phyloP scores from a whole-genome alignment of 2,888 invertebrate species.

The Anodontia alba region DNA sequence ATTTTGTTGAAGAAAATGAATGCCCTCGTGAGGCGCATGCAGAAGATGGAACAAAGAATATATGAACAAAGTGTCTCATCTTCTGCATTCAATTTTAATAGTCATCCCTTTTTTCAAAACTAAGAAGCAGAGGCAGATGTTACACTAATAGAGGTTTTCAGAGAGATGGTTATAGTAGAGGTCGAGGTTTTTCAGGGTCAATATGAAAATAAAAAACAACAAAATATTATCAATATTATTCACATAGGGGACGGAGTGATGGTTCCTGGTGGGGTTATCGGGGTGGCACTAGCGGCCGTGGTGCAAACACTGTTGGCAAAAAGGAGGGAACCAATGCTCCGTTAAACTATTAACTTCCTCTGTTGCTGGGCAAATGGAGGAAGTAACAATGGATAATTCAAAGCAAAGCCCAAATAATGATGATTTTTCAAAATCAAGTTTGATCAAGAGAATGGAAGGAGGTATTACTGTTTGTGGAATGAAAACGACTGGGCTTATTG shows the following conservation, averaged over 20 bases:
- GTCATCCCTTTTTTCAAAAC: no score
- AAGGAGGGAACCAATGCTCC: neutral
- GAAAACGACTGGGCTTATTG: neutral
- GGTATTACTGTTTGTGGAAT: neutral
- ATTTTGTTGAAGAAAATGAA: neutral
- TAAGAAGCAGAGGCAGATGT: no score
- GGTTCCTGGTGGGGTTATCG: neutral
- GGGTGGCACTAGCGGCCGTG: slow-evolving; percentile 7
- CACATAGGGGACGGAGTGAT: neutral
- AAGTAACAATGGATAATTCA: neutral
- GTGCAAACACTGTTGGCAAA: neutral
- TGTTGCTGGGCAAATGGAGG: no score
- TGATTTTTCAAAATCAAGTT: neutral
- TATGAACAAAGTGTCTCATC: no score
- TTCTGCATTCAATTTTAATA: no score
- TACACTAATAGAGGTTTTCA: no score
- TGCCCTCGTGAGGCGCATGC: neutral
- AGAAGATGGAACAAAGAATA: no score
- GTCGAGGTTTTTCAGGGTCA: no score
- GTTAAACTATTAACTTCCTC: slow-evolving; percentile 22
- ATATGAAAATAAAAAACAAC: no score
- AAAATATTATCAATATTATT: neutral
- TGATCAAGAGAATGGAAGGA: slow-evolving; percentile 1
- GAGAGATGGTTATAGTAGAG: no score
- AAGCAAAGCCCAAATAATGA: neutral